These are phyloP conservation scores for Rhipidura dahli DNA, from an alignment of 2,113 vertebrate genomes.

Conservation along the genomic window DNA sequence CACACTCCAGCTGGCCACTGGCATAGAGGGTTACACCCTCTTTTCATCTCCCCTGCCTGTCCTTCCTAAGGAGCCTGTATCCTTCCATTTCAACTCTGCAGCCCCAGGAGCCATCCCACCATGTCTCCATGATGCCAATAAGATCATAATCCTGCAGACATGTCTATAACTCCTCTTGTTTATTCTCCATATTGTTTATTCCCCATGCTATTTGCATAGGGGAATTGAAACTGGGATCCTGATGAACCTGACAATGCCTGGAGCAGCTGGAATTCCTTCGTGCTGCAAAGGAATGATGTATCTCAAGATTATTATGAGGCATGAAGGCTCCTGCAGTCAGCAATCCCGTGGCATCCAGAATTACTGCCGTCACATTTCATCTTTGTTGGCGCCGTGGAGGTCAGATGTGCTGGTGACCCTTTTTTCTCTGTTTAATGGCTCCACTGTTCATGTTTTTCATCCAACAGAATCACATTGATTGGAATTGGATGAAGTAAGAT, in stretches of 20 bases:
- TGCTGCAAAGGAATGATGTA: background rate
- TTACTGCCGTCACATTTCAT: background rate
- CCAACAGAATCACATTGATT: slow-evolving; percentile 9
- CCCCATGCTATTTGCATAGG: background rate
- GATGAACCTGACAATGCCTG: background rate
- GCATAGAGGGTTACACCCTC: background rate
- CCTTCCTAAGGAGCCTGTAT: background rate
- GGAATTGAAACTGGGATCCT: background rate
- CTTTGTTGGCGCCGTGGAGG: background rate
- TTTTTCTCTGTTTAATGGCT: background rate
- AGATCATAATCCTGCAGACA: background rate
- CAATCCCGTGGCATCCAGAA: background rate
- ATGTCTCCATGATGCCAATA: background rate
- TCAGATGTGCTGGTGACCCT: background rate
- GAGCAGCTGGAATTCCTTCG: background rate
- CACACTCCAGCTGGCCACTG: background rate
- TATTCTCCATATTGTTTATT: background rate
- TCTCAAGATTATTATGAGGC: background rate
- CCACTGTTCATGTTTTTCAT: background rate
- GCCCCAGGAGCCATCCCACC: background rate
- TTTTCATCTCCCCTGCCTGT: background rate
- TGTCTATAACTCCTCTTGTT: background rate
- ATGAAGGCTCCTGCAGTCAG: background rate
- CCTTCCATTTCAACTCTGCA: background rate
- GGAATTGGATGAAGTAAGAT: background rate